Evolutionary conservation across 2,113 vertebrate species (phyloP).

Genomic region (Carlito syrichta): DNA sequence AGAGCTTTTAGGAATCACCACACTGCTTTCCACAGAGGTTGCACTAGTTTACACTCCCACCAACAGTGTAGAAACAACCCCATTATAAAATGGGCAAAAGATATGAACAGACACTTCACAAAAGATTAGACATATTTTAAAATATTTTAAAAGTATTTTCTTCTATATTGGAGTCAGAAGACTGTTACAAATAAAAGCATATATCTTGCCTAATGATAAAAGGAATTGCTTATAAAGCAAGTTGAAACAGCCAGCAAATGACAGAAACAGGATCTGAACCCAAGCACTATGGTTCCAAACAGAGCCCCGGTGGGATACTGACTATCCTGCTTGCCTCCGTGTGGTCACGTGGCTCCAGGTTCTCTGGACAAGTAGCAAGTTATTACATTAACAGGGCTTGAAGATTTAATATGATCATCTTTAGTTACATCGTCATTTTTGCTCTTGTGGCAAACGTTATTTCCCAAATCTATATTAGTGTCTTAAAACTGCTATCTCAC

Average conservation of each 20-base stretch:
- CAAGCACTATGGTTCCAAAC: neutral
- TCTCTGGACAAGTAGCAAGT: neutral
- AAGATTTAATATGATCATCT: neutral
- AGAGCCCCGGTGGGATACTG: neutral
- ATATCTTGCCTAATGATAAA: neutral
- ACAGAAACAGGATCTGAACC: neutral
- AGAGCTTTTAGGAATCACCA: no score
- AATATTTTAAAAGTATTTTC: neutral
- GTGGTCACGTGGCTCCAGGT: neutral
- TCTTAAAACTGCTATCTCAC: neutral
- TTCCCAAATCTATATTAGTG: neutral
- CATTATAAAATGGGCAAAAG: no score
- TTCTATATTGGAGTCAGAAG: neutral
- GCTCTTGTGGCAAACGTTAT: neutral
- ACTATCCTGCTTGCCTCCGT: neutral
- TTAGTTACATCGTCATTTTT: neutral
- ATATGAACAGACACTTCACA: no score
- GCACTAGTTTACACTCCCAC: no score
- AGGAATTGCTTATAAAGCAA: neutral
- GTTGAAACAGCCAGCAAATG: neutral
- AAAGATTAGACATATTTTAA: constrained; percentile 60
- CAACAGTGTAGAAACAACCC: no score
- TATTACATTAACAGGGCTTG: neutral
- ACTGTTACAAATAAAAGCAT: neutral
- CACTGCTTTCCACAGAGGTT: no score